Evolutionary conservation across 1,140 invertebrate genomes (phyloP).

Genomic region (Phymastichus coffea): DNA sequence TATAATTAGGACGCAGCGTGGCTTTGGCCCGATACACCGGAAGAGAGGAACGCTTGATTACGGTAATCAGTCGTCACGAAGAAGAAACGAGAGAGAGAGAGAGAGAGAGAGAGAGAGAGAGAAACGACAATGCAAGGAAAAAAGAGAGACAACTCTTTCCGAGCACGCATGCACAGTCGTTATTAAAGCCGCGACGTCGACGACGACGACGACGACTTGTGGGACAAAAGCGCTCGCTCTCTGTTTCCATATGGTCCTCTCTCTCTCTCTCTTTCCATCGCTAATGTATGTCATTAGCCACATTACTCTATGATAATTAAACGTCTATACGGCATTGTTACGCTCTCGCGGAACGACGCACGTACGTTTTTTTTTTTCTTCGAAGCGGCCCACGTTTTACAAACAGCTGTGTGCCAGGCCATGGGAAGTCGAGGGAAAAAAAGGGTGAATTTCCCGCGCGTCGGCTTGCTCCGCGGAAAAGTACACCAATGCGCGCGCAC

Average conservation of each 20-base stretch:
- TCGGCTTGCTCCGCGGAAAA: background rate
- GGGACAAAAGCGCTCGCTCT: conserved; percentile 45
- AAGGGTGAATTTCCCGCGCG: no score
- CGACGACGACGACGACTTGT: no score
- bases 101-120: conserved; percentile 22
- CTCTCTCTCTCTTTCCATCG: background rate
- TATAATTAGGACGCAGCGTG: conserved; percentile 45
- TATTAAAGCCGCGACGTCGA: background rate
- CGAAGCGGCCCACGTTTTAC: no score
- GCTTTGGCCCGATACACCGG: conserved; percentile 39
- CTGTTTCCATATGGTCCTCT: background rate
- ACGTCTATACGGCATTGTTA: conserved; percentile 57
- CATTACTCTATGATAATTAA: conserved; percentile 60
- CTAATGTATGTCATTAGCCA: conserved; percentile 59
- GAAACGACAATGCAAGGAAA: conserved; percentile 29
- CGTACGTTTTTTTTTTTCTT: no score
- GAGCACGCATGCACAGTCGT: conserved; percentile 31
- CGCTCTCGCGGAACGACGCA: conserved; percentile 41
- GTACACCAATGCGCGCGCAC: no score
- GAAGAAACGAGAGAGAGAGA: conserved; percentile 8
- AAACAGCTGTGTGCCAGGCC: no score
- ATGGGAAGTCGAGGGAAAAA: conserved; percentile 31
- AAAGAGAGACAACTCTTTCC: conserved; percentile 49
- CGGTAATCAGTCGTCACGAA: conserved; percentile 52
- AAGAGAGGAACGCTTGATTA: conserved; percentile 51